phyloP scores from a whole-genome alignment of 2,113 vertebrate species.

The Progne subis region DNA sequence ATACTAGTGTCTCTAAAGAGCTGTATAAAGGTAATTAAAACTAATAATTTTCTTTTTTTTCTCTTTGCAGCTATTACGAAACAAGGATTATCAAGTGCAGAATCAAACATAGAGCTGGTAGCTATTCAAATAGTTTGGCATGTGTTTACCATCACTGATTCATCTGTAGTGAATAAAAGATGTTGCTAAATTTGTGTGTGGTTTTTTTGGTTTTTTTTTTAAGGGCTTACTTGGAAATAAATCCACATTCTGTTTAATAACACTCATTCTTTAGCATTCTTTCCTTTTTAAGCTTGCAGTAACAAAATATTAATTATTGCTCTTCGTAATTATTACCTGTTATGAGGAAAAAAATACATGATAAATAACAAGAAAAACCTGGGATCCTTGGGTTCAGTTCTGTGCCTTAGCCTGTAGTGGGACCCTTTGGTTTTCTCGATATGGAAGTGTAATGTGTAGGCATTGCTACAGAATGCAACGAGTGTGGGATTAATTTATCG shows the following conservation, averaged over 20 bases:
- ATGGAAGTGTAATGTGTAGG: neutral
- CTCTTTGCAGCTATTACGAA: neutral
- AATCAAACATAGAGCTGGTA: neutral
- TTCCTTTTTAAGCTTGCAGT: neutral
- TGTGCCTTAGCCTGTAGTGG: neutral
- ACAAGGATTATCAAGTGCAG: neutral
- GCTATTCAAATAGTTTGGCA: neutral
- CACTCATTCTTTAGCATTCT: neutral
- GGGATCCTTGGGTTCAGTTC: neutral
- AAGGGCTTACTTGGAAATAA: neutral
- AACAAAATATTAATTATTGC: neutral
- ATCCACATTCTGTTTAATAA: neutral
- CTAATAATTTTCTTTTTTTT: neutral
- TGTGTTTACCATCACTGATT: neutral
- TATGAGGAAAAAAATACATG: neutral
- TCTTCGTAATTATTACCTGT: neutral
- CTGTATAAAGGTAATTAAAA: neutral
- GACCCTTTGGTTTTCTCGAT: neutral
- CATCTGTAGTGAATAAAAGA: constrained; percentile 1
- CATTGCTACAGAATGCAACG: neutral
- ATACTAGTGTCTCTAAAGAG: neutral
- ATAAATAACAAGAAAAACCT: neutral
- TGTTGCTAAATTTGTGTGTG: neutral
- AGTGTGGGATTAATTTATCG: neutral
- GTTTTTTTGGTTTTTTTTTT: neutral